phyloP scores from a whole-genome alignment of 1,140 invertebrate genomes.

The Bicyclus anynana region DNA sequence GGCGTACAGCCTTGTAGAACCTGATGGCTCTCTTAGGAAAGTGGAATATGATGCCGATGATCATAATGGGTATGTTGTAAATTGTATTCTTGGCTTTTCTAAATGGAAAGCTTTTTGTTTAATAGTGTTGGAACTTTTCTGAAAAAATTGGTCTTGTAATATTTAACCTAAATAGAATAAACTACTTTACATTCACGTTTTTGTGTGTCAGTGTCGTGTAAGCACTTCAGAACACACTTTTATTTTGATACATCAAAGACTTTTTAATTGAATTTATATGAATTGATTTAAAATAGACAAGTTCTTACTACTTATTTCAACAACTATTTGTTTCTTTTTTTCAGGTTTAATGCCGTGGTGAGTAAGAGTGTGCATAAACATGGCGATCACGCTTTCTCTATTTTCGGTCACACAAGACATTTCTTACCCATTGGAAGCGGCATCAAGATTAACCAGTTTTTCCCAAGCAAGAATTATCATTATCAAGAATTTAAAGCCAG shows the following conservation, averaged over 20 bases:
- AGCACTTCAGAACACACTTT: too few relatives aligned
- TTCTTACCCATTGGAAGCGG: conserved; percentile 51
- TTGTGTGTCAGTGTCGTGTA: too few relatives aligned
- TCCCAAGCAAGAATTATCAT: conserved; percentile 50
- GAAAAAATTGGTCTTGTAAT: too few relatives aligned
- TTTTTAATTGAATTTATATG: too few relatives aligned
- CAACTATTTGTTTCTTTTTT: too few relatives aligned
- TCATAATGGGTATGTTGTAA: conserved; percentile 53
- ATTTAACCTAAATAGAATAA: too few relatives aligned
- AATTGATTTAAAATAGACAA: too few relatives aligned
- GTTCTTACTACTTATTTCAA: too few relatives aligned
- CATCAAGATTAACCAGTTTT: conserved; percentile 62
- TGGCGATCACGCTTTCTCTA: conserved; percentile 53
- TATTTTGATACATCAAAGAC: too few relatives aligned
- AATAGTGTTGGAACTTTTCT: neutral
- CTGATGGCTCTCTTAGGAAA: conserved; percentile 81
- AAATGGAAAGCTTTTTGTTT: too few relatives aligned
- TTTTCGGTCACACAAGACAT: conserved; percentile 50
- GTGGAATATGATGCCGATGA: conserved; percentile 73
- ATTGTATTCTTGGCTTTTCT: too few relatives aligned
- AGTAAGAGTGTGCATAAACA: conserved; percentile 59
- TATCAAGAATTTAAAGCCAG: conserved; percentile 27
- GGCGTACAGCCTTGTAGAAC: conserved; percentile 81
- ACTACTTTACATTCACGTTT: too few relatives aligned
- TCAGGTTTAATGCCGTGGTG: conserved; percentile 65